These are phyloP conservation scores for Garra rufa DNA, from an alignment of 2,113 vertebrate species.

Conservation along the genomic window DNA sequence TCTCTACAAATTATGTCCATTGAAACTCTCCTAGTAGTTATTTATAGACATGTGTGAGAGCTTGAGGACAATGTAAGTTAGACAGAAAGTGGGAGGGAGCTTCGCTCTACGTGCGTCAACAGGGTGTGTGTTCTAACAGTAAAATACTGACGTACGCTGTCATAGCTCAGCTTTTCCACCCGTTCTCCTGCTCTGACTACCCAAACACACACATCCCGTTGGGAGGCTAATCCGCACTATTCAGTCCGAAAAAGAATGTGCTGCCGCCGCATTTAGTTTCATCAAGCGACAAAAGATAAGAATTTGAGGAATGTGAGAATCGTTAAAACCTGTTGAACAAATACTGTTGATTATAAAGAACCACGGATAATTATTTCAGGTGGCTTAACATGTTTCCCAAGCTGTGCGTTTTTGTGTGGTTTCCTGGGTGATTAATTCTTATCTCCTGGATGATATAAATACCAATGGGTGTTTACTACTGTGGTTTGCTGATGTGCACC, in stretches of 20 bases:
- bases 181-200: conserved; percentile 11
- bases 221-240: conserved; percentile 42
- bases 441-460: not conserved
- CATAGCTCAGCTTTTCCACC: conserved; percentile 35
- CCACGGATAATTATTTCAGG: conserved; percentile 36
- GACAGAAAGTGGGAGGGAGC: not conserved
- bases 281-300: conserved; percentile 1
- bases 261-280: not conserved
- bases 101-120: conserved; percentile 15
- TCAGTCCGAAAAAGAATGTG: conserved; percentile 24
- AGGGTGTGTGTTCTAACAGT: conserved; percentile 47
- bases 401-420: not conserved
- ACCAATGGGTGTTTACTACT: not conserved
- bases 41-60: conserved; percentile 29
- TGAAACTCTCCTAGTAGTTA: conserved; percentile 13
- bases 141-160: conserved; percentile 54
- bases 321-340: conserved; percentile 29
- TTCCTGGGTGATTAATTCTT: not conserved
- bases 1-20: not conserved
- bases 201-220: not conserved
- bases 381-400: conserved; percentile 3
- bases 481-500: not conserved
- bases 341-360: conserved; percentile 48
- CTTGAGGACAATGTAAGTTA: not conserved
- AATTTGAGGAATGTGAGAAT: conserved; percentile 20